These are phyloP conservation scores for Marmota monax DNA, from an alignment of 2,113 vertebrate species.

Conservation along the genomic window DNA sequence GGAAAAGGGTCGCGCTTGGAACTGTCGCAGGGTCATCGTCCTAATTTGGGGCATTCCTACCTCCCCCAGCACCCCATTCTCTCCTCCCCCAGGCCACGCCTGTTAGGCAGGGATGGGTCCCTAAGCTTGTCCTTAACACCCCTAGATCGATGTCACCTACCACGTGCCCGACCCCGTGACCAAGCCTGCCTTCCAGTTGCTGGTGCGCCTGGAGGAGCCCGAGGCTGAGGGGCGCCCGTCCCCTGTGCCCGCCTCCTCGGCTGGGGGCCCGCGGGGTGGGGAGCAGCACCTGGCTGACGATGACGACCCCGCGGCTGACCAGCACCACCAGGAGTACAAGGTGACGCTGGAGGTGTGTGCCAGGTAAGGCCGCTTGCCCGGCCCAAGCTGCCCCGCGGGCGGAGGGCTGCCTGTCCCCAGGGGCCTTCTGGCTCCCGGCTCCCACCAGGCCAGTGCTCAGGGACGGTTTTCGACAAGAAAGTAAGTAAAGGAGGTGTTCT, in stretches of 20 bases:
- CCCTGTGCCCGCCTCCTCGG: slow-evolving; percentile 80
- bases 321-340: slow-evolving; percentile 93
- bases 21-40: not conserved
- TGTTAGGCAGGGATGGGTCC: not conserved
- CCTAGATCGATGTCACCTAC: slow-evolving; percentile 95
- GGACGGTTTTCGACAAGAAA: not conserved
- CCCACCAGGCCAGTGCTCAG: not conserved
- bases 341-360: slow-evolving; percentile 94
- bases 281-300: slow-evolving; percentile 89
- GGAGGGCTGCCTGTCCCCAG: not conserved
- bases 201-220: slow-evolving; percentile 93
- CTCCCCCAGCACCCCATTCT: no score
- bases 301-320: slow-evolving; percentile 93
- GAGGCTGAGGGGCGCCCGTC: slow-evolving; percentile 84
- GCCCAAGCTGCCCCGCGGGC: not conserved
- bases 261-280: slow-evolving; percentile 85
- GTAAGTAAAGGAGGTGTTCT: not conserved
- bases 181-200: slow-evolving; percentile 95
- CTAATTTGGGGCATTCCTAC: not conserved
- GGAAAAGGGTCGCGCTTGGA: not conserved
- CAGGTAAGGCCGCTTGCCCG: slow-evolving; percentile 85
- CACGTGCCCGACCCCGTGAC: slow-evolving; percentile 94
- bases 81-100: not conserved
- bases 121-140: not conserved
- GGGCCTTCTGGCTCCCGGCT: not conserved